Evolutionary conservation across 2,888 invertebrate genomes (phyloP), one percentile per base, ranked within the genome.

Genomic region (Drosophila mettleri): DNA sequence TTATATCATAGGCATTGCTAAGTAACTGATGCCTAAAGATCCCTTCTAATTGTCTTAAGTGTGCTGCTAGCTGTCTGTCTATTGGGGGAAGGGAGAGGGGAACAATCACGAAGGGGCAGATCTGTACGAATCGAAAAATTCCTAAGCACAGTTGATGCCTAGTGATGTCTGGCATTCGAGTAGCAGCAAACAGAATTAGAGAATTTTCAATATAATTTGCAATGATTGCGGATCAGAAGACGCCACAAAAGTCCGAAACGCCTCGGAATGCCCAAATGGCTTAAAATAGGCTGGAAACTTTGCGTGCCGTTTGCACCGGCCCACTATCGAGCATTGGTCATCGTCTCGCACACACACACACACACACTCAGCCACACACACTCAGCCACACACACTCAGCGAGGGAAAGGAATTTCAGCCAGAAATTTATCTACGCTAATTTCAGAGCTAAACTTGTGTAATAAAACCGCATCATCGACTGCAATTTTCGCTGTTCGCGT

Each of bases 391-490:
- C 39, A 74, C 31, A 43, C 34, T 48, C 24, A 43, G 36, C 14
- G 34, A 54, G 59, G 62, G 55, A 69, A 73, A 69, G 76, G 86
- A 82, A 85, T 85, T 85, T 73, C 58, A 66, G 57, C 66, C 59
- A 78, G 87, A 86, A 86, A 82, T 86, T 87, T 87, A 86, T 86
- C 86, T 87, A 78, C 84, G 90, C 89, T 89, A 89, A 89, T 89
- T 89, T 90, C 81, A 63, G 64, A 69, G 76, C 78, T 88, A 86
- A 89, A 82, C 80, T 89, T 84, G 78, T 86, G 86, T 82, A 80
- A 86, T 88, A 85, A 88, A 83, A 76, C 80, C 87, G 74, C 86
- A 80, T 80, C 82, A 79, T 74, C 61, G 69, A 59, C 69, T 60
- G 78, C 78, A 88, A 88, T 86, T 86, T 84, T 67, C 53, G 72